Conservation (phyloP, 1,140 invertebrate genomes). For the Bombus sibiricus region DNA sequence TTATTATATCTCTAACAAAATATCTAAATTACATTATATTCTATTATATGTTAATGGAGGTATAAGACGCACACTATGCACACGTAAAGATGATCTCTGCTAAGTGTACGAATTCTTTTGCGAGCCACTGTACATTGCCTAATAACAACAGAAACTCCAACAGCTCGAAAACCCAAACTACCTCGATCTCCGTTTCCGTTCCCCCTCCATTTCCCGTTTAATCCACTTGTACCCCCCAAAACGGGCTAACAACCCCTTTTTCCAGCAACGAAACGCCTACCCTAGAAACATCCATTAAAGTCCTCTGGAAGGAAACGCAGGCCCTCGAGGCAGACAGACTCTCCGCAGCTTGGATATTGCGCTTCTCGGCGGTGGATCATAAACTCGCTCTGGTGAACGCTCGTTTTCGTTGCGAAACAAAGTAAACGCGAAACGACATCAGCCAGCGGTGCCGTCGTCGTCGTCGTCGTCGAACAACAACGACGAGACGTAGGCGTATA, state of each 20-base stretch:
- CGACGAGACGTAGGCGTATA: neutral
- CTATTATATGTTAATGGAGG: too few relatives aligned
- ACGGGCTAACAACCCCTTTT: neutral
- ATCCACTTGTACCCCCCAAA: neutral
- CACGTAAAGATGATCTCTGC: too few relatives aligned
- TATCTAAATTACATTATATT: too few relatives aligned
- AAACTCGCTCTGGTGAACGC: neutral
- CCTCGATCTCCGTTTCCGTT: neutral
- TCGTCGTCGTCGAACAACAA: neutral
- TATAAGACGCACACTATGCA: too few relatives aligned
- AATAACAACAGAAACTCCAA: neutral
- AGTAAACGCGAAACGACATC: neutral
- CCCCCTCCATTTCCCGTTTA: neutral
- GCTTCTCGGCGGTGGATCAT: conserved; percentile 4
- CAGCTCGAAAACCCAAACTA: neutral
- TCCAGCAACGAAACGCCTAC: neutral
- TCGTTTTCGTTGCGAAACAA: neutral
- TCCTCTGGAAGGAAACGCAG: neutral
- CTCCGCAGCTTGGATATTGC: neutral
- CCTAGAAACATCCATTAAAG: conserved; percentile 1
- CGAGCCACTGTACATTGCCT: too few relatives aligned
- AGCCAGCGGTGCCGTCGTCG: neutral
- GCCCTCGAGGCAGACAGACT: neutral
- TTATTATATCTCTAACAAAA: too few relatives aligned
- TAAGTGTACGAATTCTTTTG: too few relatives aligned